Percentiles rank a stretch among this genome's conserved stretches.
phyloP scores from a whole-genome alignment of 2,797 vertebrate genomes.

The Coluber constrictor region DNA sequence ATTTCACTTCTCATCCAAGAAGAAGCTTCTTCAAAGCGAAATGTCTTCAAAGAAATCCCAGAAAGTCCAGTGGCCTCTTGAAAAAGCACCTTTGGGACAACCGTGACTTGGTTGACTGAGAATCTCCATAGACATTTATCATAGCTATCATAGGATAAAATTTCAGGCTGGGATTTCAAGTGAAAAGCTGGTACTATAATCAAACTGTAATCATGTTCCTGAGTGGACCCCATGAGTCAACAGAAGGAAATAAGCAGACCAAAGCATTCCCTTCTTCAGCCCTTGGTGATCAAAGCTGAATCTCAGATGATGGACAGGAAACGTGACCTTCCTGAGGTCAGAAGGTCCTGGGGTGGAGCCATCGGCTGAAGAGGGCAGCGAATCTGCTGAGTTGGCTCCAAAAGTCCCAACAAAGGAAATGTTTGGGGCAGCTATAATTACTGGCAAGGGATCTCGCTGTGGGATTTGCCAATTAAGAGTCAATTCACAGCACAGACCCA shows the following conservation, averaged over 20 bases:
- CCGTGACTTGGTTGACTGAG: neutral
- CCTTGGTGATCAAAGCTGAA: neutral
- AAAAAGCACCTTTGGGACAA: neutral
- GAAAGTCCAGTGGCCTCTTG: neutral
- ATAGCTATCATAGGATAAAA: neutral
- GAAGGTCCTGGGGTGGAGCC: neutral
- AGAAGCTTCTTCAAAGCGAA: neutral
- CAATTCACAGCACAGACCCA: constrained; percentile 3
- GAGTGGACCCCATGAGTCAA: neutral
- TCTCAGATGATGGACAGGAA: neutral
- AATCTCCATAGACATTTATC: neutral
- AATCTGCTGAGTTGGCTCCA: neutral
- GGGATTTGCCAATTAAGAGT: neutral
- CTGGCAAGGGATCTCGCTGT: neutral
- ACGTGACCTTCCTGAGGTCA: neutral
- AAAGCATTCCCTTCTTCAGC: neutral
- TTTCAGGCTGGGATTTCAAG: neutral
- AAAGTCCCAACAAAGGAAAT: neutral
- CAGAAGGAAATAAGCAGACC: neutral
- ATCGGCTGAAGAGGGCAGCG: neutral
- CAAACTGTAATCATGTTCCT: neutral
- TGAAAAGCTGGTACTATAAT: neutral
- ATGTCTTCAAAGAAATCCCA: neutral
- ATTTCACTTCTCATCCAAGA: neutral
- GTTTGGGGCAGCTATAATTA: neutral